phyloP scores from a whole-genome alignment of 2,113 vertebrate genomes.

The Dromiciops gliroides region DNA sequence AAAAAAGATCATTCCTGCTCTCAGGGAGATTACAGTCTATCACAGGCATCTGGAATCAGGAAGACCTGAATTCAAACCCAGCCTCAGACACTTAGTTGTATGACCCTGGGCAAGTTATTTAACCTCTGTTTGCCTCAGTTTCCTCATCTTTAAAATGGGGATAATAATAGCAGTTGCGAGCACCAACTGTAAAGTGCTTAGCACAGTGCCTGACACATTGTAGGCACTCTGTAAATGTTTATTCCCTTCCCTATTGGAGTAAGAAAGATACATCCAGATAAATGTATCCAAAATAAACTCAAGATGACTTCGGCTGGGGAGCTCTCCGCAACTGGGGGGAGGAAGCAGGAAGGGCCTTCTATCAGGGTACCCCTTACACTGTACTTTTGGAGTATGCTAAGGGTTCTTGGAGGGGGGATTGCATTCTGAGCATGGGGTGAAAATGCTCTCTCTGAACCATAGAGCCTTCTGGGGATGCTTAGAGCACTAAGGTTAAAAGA shows the following conservation, averaged over 20 bases:
- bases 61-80: not conserved
- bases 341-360: slow-evolving; percentile 10
- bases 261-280: not conserved
- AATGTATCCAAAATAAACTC: not conserved
- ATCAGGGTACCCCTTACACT: not conserved
- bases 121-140: not conserved
- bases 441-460: slow-evolving; percentile 42
- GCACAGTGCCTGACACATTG: not conserved
- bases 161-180: not conserved
- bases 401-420: not conserved
- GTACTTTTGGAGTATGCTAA: not conserved
- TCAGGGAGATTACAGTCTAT: not conserved
- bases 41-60: not conserved
- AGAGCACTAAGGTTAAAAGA: not conserved
- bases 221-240: not conserved
- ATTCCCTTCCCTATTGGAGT: not conserved
- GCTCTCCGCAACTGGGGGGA: not conserved
- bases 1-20: not conserved
- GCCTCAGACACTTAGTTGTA: not conserved
- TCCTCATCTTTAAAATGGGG: not conserved
- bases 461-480: not conserved
- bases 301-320: not conserved
- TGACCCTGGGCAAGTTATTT: too few species aligned
- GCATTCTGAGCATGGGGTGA: not conserved
- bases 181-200: not conserved